Percentiles rank a stretch among this genome's conserved stretches.
Evolutionary conservation across 2,113 vertebrate species (phyloP).

Genomic region (Paracanthobrama guichenoti): DNA sequence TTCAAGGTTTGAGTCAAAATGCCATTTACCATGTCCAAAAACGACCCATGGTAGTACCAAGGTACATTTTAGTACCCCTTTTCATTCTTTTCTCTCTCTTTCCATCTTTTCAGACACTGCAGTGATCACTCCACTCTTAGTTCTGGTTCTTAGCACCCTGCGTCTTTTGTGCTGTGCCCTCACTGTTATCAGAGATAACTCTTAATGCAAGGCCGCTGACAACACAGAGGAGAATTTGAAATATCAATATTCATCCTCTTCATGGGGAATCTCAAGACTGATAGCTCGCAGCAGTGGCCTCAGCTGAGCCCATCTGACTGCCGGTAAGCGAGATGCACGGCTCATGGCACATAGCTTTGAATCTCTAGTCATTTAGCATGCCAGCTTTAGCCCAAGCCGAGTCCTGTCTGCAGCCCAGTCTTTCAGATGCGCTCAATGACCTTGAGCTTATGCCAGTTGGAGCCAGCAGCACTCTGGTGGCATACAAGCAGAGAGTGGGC

Average conservation of each 20-base stretch:
- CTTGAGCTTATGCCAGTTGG: constrained; percentile 34
- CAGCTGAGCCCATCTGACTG: constrained; percentile 38
- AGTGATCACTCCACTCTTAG: not conserved
- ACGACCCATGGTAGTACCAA: not conserved
- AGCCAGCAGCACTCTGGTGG: constrained; percentile 23
- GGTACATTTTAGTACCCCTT: not conserved
- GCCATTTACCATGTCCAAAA: not conserved
- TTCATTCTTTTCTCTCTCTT: not conserved
- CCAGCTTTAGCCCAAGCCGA: constrained; percentile 23
- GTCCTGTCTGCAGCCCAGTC: constrained; percentile 16
- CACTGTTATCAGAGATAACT: constrained; percentile 45
- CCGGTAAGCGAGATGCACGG: constrained; percentile 17
- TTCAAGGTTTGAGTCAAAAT: not conserved
- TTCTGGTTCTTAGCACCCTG: constrained; percentile 25
- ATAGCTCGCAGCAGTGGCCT: constrained; percentile 33
- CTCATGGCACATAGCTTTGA: constrained; percentile 30
- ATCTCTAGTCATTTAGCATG: constrained; percentile 47
- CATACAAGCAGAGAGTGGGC: not conserved
- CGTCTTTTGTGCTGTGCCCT: not conserved
- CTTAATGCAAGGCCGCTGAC: constrained; percentile 38
- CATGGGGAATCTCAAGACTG: constrained; percentile 43
- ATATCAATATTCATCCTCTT: constrained; percentile 50
- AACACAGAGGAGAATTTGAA: constrained; percentile 43
- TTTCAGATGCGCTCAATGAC: constrained; percentile 32
- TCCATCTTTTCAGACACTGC: not conserved